Base-by-base conservation (phyloP, 2,888 invertebrate species). In the Amphiduros pacificus region DNA sequence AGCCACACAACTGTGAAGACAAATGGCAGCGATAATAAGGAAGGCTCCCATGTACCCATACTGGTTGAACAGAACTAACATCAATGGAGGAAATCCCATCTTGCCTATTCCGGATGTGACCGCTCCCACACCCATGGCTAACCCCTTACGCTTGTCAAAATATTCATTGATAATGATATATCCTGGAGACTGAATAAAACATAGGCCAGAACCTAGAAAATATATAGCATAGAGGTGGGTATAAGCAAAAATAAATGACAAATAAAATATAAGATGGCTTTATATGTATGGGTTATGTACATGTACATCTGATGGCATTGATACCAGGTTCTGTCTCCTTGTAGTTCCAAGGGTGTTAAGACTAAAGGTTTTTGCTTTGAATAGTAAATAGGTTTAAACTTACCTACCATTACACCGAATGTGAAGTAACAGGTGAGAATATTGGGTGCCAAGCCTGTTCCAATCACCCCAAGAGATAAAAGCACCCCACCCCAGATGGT, bases 111-210 rank as follows among this genome's bases (percentile, higher is more conserved):
- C 55, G 17, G 32, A 32, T 2, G 55, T 26, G 41, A 55, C 36
- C n/a, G 55, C 27, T 2, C 32, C 55, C 3, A 55, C 26, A 6
- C 26, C 2, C 55, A 55, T 55, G 41, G 55, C 55, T n/a, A 55
- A 26, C 1, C 40, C 55, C 20, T 55, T 55, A 28, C 55, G 11
- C 41, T 55, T 55, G 41, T 55, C 55, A 26, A 55, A 55, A 24
- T 55, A 55, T 24, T 41, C 40, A 5, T 41, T 41, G 2, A 55
- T 36, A 32, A 55, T 55, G 26, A 55, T 20, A 41, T 26, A 41
- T 4, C 55, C 55, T 1, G 55, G 27, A 9, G 55, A 24, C 27
- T 55, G 41, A 27, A 28, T 28, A 6, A 40, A n/a, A 3, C 55
- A 31, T 2, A 41, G 55, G 2, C 55, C 55, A 1, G 41, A 5